phyloP scores from a whole-genome alignment of 2,797 vertebrate genomes.

The Anolis apletophallus region DNA sequence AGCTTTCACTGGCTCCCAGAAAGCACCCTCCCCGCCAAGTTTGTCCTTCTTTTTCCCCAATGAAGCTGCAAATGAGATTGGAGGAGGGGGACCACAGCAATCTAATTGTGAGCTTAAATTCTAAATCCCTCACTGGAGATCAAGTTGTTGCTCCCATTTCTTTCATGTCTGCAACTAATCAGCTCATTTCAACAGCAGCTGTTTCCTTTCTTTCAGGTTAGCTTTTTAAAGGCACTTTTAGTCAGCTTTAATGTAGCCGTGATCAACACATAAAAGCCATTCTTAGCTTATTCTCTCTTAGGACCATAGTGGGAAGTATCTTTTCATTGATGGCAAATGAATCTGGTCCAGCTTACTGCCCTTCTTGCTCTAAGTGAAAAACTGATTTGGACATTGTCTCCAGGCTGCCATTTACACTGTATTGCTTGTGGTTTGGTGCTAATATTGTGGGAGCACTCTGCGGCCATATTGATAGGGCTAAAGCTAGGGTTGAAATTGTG shows the following conservation, averaged over 20 bases:
- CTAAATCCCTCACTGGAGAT: slow-evolving; percentile 54
- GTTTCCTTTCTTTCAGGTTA: slow-evolving; percentile 35
- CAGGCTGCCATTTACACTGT: neutral
- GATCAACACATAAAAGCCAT: neutral
- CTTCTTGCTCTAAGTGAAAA: neutral
- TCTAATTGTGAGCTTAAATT: slow-evolving; percentile 38
- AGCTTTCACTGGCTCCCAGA: slow-evolving; percentile 50
- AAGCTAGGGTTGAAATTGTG: neutral
- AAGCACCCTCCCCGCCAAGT: slow-evolving; percentile 26
- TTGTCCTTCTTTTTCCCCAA: slow-evolving; percentile 17
- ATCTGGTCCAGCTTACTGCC: slow-evolving; percentile 1
- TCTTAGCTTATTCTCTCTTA: slow-evolving; percentile 47
- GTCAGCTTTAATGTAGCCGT: slow-evolving; percentile 30
- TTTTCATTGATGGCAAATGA: slow-evolving; percentile 28
- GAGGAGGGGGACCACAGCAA: slow-evolving; percentile 32
- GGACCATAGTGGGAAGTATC: slow-evolving; percentile 10
- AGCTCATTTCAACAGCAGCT: slow-evolving; percentile 44
- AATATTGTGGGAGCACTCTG: too few species aligned
- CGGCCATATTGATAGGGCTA: neutral
- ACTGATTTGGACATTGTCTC: neutral
- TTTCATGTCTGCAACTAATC: slow-evolving; percentile 48
- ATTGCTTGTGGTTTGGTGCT: neutral
- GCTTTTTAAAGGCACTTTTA: slow-evolving; percentile 48
- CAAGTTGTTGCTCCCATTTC: slow-evolving; percentile 29
- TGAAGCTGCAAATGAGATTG: slow-evolving; percentile 55